A percentile compares a stretch with the other conserved stretches of the same genome.
phyloP scores from a whole-genome alignment of 2,888 invertebrate species.

The Cheilosia variabilis region DNA sequence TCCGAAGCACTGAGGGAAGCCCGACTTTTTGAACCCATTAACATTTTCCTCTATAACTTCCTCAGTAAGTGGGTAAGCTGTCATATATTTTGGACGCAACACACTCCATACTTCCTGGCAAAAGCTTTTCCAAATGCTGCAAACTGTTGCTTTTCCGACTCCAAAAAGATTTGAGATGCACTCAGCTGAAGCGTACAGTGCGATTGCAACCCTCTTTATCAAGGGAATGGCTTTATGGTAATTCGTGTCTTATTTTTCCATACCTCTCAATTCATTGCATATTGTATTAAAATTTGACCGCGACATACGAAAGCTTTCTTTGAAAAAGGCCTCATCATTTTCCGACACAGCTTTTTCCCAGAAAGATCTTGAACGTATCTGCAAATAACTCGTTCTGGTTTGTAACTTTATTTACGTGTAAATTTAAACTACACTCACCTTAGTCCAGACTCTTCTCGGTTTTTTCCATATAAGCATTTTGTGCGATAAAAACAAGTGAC shows the following conservation, averaged over 20 bases:
- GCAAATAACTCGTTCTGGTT: background rate
- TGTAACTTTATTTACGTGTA: background rate
- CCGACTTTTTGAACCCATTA: background rate
- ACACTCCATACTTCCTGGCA: background rate
- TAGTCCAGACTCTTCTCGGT: too few species aligned
- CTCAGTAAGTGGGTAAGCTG: background rate
- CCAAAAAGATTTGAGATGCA: too few species aligned
- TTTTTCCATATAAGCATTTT: background rate
- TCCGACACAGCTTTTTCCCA: background rate
- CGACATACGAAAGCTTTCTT: background rate
- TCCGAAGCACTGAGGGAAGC: too few species aligned
- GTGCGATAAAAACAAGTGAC: too few species aligned
- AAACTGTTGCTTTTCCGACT: background rate
- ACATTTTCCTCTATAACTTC: background rate
- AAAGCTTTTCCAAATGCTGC: background rate
- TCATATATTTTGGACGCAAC: background rate
- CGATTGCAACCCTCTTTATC: background rate
- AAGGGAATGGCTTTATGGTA: background rate
- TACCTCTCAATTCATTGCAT: background rate
- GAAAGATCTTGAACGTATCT: background rate
- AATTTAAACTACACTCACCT: too few species aligned
- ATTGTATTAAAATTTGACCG: background rate
- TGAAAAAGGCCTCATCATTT: background rate
- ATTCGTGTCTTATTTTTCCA: background rate
- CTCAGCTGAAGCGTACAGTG: background rate